These are phyloP conservation scores for Eurois occulta DNA, from an alignment of 2,888 invertebrate species.

Conservation along the genomic window DNA sequence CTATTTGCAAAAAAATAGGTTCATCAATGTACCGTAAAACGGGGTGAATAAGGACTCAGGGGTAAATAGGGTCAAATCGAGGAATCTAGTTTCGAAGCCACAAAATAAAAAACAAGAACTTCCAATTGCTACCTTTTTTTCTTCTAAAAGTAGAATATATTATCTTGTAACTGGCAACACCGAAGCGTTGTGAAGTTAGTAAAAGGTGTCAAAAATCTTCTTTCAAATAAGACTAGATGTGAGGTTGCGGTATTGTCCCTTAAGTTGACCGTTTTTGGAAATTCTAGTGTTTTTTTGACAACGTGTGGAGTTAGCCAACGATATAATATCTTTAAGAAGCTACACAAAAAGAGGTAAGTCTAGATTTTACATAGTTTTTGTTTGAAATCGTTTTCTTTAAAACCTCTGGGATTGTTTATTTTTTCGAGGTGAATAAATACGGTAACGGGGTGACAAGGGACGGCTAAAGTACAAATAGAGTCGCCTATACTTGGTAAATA, in stretches of 20 bases:
- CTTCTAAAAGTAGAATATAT: slow-evolving; percentile 23
- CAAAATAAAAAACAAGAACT: slow-evolving; percentile 31
- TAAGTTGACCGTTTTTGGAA: slow-evolving; percentile 26
- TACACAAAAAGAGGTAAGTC: slow-evolving; percentile 29
- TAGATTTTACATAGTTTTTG: slow-evolving; percentile 34
- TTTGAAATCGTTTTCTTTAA: slow-evolving; percentile 22
- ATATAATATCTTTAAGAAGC: slow-evolving; percentile 26
- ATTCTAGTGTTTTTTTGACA: slow-evolving; percentile 30
- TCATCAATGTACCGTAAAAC: too few species aligned
- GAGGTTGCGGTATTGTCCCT: slow-evolving; percentile 30
- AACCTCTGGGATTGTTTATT: slow-evolving; percentile 29
- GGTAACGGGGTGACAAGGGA: slow-evolving; percentile 31
- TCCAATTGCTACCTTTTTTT: slow-evolving; percentile 22
- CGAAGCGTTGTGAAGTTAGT: slow-evolving; percentile 27
- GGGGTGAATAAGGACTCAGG: too few species aligned
- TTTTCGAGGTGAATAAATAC: slow-evolving; percentile 33
- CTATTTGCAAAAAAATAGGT: too few species aligned
- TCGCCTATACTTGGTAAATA: slow-evolving; percentile 29
- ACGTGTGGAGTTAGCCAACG: slow-evolving; percentile 27
- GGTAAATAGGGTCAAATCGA: slow-evolving; percentile 19
- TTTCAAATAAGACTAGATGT: slow-evolving; percentile 31
- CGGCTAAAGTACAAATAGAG: slow-evolving; percentile 31
- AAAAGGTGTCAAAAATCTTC: slow-evolving; percentile 30
- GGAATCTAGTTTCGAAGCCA: slow-evolving; percentile 32
- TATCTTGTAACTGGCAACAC: slow-evolving; percentile 28